Conservation (phyloP, 1,140 invertebrate species). For the Drosophila sechellia region DNA sequence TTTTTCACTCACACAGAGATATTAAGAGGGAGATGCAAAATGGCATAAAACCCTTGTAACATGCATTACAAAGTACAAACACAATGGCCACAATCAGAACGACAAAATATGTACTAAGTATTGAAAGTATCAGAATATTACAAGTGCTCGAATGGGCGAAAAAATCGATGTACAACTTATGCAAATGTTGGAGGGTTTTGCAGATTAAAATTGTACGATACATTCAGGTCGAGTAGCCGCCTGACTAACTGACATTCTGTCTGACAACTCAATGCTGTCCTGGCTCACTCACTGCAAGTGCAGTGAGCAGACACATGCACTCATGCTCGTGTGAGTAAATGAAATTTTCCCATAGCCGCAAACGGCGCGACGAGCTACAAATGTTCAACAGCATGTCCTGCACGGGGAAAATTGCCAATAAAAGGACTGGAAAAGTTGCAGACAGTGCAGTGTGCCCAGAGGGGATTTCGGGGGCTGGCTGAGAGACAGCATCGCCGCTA, state of each 20-base stretch:
- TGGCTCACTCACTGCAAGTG: slow-evolving; percentile 13
- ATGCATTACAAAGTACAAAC: slow-evolving; percentile 38
- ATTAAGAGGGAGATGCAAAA: neutral
- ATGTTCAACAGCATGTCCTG: slow-evolving; percentile 59
- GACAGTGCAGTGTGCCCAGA: neutral
- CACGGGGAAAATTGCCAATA: slow-evolving; percentile 47
- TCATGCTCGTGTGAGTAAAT: slow-evolving; percentile 31
- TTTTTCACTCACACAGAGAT: slow-evolving; percentile 11
- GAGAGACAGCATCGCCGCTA: slow-evolving; percentile 58
- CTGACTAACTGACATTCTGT: slow-evolving; percentile 44
- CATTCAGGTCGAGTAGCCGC: slow-evolving; percentile 69
- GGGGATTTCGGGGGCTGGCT: neutral
- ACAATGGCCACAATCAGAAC: slow-evolving; percentile 32
- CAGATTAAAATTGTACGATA: slow-evolving; percentile 71
- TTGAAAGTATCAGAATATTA: slow-evolving; percentile 34
- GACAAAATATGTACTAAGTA: slow-evolving; percentile 14
- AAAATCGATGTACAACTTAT: slow-evolving; percentile 70
- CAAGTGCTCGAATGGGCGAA: slow-evolving; percentile 18
- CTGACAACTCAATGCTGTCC: slow-evolving; percentile 54
- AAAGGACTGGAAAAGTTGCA: slow-evolving; percentile 29
- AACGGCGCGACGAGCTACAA: slow-evolving; percentile 55
- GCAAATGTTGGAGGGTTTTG: slow-evolving; percentile 71
- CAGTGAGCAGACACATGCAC: slow-evolving; percentile 5
- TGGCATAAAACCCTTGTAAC: slow-evolving; percentile 21
- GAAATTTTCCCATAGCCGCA: slow-evolving; percentile 44